These are phyloP conservation scores for Chaenocephalus aceratus DNA, from an alignment of 2,113 vertebrate genomes.

Conservation along the genomic window DNA sequence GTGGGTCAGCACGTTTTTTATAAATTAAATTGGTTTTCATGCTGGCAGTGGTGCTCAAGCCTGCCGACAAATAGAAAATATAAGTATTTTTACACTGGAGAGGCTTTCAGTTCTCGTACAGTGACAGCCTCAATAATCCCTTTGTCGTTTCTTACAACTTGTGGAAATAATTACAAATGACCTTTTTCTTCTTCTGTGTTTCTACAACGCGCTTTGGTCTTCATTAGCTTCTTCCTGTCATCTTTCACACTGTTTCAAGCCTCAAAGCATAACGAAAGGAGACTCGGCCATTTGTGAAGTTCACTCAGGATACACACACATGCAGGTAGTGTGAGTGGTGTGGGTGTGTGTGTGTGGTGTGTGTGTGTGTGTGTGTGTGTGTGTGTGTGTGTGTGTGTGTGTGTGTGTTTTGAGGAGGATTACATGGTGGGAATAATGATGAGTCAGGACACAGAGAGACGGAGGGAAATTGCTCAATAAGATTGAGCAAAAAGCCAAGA, in stretches of 20 bases:
- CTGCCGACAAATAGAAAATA: constrained; percentile 38
- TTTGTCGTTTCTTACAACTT: neutral
- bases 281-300: constrained; percentile 1
- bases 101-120: neutral
- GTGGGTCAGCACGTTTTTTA: constrained; percentile 30
- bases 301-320: constrained; percentile 1
- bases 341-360: too few relatives aligned
- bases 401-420: constrained; percentile 22
- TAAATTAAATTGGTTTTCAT: constrained; percentile 10
- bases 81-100: constrained; percentile 10
- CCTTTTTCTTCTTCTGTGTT: neutral
- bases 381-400: neutral
- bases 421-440: constrained; percentile 10
- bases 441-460: constrained; percentile 26
- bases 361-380: too few relatives aligned
- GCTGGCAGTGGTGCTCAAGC: constrained; percentile 11
- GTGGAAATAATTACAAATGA: constrained; percentile 43
- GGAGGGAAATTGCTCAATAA: neutral
- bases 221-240: constrained; percentile 23
- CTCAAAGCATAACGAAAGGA: constrained; percentile 24
- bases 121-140: constrained; percentile 32
- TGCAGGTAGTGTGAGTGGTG: neutral
- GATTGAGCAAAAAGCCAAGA: constrained; percentile 4
- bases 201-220: constrained; percentile 22
- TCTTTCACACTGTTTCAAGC: constrained; percentile 18